These are phyloP conservation scores for Cyclophora punctaria DNA, from an alignment of 2,888 invertebrate genomes.

Conservation along the genomic window DNA sequence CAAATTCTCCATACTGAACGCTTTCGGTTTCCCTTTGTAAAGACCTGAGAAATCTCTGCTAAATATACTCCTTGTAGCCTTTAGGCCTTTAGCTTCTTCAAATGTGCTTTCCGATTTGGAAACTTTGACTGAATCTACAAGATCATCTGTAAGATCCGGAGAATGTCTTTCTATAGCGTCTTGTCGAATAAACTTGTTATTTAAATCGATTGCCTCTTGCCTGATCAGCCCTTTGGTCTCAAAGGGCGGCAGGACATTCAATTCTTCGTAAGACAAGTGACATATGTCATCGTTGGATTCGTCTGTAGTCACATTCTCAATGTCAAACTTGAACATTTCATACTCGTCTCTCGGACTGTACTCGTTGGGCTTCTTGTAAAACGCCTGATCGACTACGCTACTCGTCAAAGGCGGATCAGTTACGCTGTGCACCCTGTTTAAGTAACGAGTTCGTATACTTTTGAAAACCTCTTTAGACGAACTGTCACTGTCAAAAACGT, in stretches of 20 bases:
- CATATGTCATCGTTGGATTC: constrained; percentile 51
- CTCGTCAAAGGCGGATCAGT: constrained; percentile 42
- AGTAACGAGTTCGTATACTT: constrained; percentile 57
- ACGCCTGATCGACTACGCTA: constrained; percentile 55
- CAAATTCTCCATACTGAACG: constrained; percentile 60
- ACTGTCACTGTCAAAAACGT: constrained; percentile 45
- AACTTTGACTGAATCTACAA: constrained; percentile 27
- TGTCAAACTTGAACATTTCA: constrained; percentile 35
- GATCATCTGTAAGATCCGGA: constrained; percentile 21
- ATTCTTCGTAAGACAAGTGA: constrained; percentile 22
- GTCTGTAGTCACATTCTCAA: constrained; percentile 50
- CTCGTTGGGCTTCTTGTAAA: constrained; percentile 30
- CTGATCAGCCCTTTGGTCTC: constrained; percentile 43
- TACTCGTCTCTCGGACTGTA: constrained; percentile 28
- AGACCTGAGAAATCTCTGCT: constrained; percentile 43
- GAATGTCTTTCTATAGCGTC: constrained; percentile 30
- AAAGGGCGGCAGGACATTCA: constrained; percentile 31
- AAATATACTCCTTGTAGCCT: constrained; percentile 32
- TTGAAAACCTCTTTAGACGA: constrained; percentile 57
- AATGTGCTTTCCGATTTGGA: constrained; percentile 39
- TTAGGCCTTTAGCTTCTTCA: constrained; percentile 23
- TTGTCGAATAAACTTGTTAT: constrained; percentile 32
- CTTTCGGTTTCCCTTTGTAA: constrained; percentile 62
- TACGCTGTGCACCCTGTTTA: constrained; percentile 59
- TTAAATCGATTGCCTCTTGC: constrained; percentile 50